Percentiles rank a stretch among this genome's conserved stretches.
Conservation (phyloP, 2,888 invertebrate genomes). For the Elysia crispata region DNA sequence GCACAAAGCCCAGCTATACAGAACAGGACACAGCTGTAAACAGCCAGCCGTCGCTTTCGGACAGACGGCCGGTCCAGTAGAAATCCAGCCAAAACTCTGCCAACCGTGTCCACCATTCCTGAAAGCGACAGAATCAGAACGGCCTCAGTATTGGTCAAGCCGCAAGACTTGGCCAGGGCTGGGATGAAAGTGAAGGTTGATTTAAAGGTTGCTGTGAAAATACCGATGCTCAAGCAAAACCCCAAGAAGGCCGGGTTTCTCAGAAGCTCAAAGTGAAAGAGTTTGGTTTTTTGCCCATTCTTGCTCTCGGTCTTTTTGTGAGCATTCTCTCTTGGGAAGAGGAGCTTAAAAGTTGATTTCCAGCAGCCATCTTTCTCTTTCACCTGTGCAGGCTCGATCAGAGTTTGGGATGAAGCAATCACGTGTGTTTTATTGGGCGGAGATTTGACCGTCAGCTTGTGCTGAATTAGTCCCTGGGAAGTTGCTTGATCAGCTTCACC, state of each 20-base stretch:
- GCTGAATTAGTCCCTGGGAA: too few relatives aligned
- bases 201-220: constrained; percentile 54
- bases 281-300: constrained; percentile 28
- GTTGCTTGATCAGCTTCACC: too few relatives aligned
- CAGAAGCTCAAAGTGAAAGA: constrained; percentile 51
- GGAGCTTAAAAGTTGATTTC: background rate
- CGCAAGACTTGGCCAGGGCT: constrained; percentile 60
- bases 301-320: background rate
- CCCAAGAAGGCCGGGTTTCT: constrained; percentile 51
- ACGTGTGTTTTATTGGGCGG: too few relatives aligned
- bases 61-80: constrained; percentile 61
- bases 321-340: background rate
- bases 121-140: constrained; percentile 63
- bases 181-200: constrained; percentile 66
- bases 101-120: constrained; percentile 63
- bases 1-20: constrained; percentile 53
- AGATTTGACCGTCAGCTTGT: too few relatives aligned
- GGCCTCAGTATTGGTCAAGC: constrained; percentile 57
- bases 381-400: background rate
- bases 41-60: constrained; percentile 58
- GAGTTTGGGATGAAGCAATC: background rate
- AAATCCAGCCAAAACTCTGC: constrained; percentile 55
- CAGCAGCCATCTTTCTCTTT: background rate
- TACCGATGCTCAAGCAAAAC: constrained; percentile 51
- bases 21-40: constrained; percentile 64